Evolutionary conservation across 1,140 invertebrate species (phyloP), one percentile per base, ranked within the genome.

Genomic region (Drosophila nigromelanica): DNA sequence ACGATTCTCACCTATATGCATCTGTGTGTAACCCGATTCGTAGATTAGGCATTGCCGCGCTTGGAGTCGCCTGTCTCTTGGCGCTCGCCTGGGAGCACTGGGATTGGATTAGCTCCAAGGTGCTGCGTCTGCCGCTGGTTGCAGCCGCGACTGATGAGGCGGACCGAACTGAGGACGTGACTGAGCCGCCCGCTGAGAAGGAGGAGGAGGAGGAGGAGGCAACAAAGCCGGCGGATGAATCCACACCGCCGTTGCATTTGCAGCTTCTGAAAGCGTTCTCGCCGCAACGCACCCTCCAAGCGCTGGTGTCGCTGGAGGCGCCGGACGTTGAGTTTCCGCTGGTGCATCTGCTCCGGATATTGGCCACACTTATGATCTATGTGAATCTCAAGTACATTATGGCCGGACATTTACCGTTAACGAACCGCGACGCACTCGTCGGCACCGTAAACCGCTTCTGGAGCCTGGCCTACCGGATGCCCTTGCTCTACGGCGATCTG

Each of bases 401-500:
- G 18, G 91, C 94, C 2, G 93, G 93, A 10, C 92, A 93, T 59
- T 93, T 93, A 64, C 94, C 95, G 3, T 94, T 93, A 73, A 93
- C 93, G 15, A 95, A 96, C 92, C 93, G 95, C 68, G 85, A 93
- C 52, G 92, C 91, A 74, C 90, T 95, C 21, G 94, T 94, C 35
- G 94, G 94, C 93, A 93, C 94, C n/a, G 92, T 94, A 24, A 94
- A 94, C 66, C 92, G 93, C 63, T 93, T 94, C 0, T 68, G 94
- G 7, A 94, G 93, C 80, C 93, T 94, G 2, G 76, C 94, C 74
- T 92, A 94, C 40, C 93, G 95, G 68, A 92, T 93, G 30, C 94
- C 94, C 0, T 91, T 95, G 85, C 92, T 95, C 60, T 95, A 94
- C 87, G 95, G 94, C 4, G 95, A 95, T 81, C 92, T 94, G 40